A percentile compares a stretch with the other conserved stretches of the same genome.
Conservation (phyloP, 2,888 invertebrate species). For the Buathra laborator region DNA sequence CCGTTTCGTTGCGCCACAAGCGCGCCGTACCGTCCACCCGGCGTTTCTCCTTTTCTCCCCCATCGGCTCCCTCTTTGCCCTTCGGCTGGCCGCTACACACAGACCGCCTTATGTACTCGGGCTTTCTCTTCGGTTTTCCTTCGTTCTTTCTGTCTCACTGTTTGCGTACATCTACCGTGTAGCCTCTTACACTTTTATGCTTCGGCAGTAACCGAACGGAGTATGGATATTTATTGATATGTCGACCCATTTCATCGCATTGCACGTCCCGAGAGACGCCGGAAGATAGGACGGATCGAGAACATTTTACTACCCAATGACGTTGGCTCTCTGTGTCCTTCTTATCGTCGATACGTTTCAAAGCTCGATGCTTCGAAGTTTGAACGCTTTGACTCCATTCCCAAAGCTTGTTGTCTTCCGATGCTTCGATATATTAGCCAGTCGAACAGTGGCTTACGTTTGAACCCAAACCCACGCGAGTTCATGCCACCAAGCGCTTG, state of each 20-base stretch:
- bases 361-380: neutral
- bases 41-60: too few relatives aligned
- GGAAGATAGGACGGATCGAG: neutral
- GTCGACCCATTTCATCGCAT: conserved; percentile 37
- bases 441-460: neutral
- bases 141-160: conserved; percentile 4
- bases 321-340: neutral
- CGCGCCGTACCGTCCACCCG: conserved; percentile 29
- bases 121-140: conserved; percentile 36
- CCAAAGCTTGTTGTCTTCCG: neutral
- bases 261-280: conserved; percentile 10
- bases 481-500: neutral
- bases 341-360: neutral
- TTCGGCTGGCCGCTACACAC: conserved; percentile 41
- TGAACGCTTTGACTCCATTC: neutral
- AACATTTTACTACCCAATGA: conserved; percentile 31
- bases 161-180: conserved; percentile 5
- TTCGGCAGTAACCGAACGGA: neutral
- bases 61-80: conserved; percentile 18
- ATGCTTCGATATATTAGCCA: neutral
- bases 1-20: conserved; percentile 73
- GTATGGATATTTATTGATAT: neutral
- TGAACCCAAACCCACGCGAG: neutral
- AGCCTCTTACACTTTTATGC: neutral
- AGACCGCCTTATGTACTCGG: conserved; percentile 50